A percentile compares a stretch with the other conserved stretches of the same genome.
Evolutionary conservation across 2,888 invertebrate genomes (phyloP).

Genomic region (Tetrapedia diversipes): DNA sequence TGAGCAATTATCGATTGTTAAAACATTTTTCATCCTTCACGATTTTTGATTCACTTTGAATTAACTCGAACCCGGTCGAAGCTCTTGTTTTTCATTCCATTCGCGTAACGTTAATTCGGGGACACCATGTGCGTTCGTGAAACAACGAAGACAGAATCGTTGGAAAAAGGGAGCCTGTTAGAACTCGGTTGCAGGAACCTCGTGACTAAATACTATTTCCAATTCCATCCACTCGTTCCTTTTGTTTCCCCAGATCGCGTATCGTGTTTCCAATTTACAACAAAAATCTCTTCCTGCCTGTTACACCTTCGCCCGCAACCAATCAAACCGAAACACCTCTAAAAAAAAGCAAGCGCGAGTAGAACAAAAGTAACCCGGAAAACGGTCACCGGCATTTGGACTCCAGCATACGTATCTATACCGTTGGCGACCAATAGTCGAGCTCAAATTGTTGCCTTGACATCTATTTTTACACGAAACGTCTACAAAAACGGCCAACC

Average conservation of each 20-base stretch:
- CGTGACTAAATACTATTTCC: constrained; percentile 52
- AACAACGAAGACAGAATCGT: background rate
- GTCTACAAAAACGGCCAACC: no score
- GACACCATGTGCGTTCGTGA: constrained; percentile 1
- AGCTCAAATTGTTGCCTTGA: no score
- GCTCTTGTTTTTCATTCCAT: background rate
- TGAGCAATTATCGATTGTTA: no score
- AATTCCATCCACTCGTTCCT: constrained; percentile 38
- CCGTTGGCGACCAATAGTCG: no score
- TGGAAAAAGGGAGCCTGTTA: constrained; percentile 16
- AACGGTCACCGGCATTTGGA: no score
- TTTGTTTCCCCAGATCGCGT: constrained; percentile 13
- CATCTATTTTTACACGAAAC: no score
- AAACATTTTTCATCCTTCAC: no score
- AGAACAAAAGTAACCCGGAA: background rate
- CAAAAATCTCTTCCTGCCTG: background rate
- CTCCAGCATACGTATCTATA: no score
- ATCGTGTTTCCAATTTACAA: constrained; percentile 46
- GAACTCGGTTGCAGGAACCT: constrained; percentile 17
- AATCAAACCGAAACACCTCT: background rate
- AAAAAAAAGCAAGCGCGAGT: background rate
- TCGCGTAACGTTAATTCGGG: background rate
- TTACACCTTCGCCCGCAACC: background rate
- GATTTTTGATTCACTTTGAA: no score
- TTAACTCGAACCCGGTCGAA: background rate